Conservation (phyloP, 2,888 invertebrate species). For the Ceratothoa steindachneri region DNA sequence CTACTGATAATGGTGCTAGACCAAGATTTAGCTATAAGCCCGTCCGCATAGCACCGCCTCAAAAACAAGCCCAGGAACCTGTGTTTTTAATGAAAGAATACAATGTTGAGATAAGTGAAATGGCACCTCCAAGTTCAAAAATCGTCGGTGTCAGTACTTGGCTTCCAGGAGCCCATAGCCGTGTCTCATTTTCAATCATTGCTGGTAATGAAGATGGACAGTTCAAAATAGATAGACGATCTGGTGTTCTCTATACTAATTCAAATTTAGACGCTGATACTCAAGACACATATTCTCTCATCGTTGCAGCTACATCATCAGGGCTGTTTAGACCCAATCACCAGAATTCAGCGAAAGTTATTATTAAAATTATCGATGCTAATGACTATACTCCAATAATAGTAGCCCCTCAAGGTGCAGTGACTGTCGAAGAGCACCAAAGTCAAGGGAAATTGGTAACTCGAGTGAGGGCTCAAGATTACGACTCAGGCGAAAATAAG, state of each 20-base stretch:
- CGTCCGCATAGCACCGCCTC: conserved; percentile 74
- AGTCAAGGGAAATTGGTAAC: conserved; percentile 78
- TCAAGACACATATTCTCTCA: conserved; percentile 76
- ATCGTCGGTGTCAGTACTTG: conserved; percentile 79
- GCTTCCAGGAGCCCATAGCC: conserved; percentile 76
- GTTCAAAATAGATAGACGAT: conserved; percentile 78
- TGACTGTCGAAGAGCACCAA: conserved; percentile 80
- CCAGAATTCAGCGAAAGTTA: conserved; percentile 84
- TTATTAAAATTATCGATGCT: conserved; percentile 79
- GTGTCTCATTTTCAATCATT: conserved; percentile 69
- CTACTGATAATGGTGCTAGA: conserved; percentile 76
- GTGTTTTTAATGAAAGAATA: conserved; percentile 73
- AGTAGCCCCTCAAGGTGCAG: conserved; percentile 54
- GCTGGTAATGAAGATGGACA: conserved; percentile 87
- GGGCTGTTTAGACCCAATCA: conserved; percentile 66
- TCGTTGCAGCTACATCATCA: conserved; percentile 83
- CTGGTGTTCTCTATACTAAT: conserved; percentile 83
- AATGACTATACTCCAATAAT: conserved; percentile 63
- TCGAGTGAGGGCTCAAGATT: conserved; percentile 78
- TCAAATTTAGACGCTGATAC: conserved; percentile 77
- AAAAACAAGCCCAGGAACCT: conserved; percentile 78
- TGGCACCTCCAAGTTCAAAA: conserved; percentile 81
- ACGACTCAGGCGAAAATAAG: conserved; percentile 88
- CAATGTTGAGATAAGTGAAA: conserved; percentile 80
- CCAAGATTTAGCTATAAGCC: conserved; percentile 72